These are phyloP conservation scores for Megastigmus dorsalis DNA, from an alignment of 2,888 invertebrate genomes.

Conservation along the genomic window DNA sequence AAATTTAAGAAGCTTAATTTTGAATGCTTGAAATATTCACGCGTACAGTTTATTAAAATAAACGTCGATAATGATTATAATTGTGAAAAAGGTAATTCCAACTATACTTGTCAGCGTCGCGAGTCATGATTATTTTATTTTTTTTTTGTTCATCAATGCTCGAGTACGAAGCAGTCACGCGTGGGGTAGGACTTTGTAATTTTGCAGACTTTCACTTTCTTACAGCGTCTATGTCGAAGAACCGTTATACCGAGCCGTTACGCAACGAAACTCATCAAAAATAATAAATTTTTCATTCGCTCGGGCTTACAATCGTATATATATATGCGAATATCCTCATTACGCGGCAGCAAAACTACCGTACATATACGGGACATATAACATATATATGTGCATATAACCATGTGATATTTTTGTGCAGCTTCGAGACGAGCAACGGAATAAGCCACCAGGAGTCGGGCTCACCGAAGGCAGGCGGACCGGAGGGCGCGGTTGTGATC, in stretches of 20 bases:
- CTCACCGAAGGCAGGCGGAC: constrained; percentile 71
- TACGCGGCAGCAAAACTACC: too few species aligned
- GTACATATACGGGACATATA: too few species aligned
- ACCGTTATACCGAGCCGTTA: background rate
- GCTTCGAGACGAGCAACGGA: constrained; percentile 75
- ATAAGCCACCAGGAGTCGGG: constrained; percentile 74
- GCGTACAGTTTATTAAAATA: too few species aligned
- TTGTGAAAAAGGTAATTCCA: background rate
- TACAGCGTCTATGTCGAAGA: constrained; percentile 9
- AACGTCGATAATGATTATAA: constrained; percentile 4
- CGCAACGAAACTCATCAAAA: constrained; percentile 20
- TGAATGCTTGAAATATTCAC: too few species aligned
- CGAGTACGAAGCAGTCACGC: constrained; percentile 24
- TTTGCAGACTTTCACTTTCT: constrained; percentile 47
- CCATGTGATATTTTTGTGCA: too few species aligned
- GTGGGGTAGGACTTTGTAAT: constrained; percentile 40
- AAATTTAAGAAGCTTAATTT: too few species aligned
- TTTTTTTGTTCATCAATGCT: constrained; percentile 27
- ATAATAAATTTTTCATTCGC: background rate
- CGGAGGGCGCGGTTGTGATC: constrained; percentile 71
- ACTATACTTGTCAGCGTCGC: constrained; percentile 4
- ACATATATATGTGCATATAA: too few species aligned
- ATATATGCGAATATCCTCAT: too few species aligned
- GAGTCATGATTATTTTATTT: constrained; percentile 24
- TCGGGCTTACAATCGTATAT: background rate